Percentiles rank a stretch among this genome's conserved stretches.
Conservation (phyloP, 2,113 vertebrate genomes). For the Pygoscelis antarcticus region DNA sequence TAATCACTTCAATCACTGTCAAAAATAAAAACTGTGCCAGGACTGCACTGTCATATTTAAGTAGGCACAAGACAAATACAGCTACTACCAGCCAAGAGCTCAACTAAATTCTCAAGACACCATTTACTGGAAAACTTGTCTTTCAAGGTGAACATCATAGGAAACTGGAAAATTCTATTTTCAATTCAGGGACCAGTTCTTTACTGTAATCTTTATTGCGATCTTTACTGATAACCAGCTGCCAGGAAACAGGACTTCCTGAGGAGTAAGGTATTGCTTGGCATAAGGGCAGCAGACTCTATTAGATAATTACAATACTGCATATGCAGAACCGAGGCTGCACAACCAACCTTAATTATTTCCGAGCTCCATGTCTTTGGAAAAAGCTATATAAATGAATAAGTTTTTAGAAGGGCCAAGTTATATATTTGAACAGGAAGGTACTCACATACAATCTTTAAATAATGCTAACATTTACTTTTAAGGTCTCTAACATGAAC, state of each 20-base stretch:
- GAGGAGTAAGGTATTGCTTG: background rate
- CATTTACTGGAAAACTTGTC: background rate
- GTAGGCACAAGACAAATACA: background rate
- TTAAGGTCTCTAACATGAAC: background rate
- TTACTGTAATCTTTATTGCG: background rate
- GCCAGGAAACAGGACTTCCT: background rate
- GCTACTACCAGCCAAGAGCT: background rate
- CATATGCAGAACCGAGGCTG: background rate
- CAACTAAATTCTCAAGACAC: background rate
- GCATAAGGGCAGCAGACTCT: background rate
- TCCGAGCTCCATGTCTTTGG: background rate
- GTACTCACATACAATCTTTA: background rate
- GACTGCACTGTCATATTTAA: background rate
- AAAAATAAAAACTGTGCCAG: background rate
- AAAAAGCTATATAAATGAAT: background rate
- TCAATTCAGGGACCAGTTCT: background rate
- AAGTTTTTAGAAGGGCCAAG: background rate
- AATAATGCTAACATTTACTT: background rate
- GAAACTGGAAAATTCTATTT: background rate
- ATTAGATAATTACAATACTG: background rate
- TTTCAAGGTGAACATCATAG: background rate
- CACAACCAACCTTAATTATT: background rate
- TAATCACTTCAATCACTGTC: background rate
- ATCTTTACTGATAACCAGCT: background rate
- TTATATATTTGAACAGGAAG: background rate